Evolutionary conservation across 2,797 vertebrate species (phyloP).

Genomic region (Rhabdomys pumilio): DNA sequence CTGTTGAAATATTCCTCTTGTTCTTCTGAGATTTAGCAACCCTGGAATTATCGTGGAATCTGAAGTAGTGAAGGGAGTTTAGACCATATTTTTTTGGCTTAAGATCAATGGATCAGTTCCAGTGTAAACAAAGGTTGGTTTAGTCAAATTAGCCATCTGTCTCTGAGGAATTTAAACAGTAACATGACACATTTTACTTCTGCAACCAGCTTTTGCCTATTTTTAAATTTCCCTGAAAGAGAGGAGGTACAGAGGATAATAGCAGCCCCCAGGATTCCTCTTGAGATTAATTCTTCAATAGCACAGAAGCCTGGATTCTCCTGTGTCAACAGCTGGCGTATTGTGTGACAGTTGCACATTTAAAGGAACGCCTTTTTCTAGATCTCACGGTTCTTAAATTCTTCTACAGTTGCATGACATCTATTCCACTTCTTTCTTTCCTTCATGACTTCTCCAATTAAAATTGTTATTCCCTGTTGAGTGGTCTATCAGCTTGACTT

Average conservation of each 20-base stretch:
- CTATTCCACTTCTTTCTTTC: conserved; percentile 24
- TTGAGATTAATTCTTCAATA: conserved; percentile 1
- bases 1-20: conserved; percentile 6
- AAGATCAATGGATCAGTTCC: conserved; percentile 81
- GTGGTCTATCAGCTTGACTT: conserved; percentile 47
- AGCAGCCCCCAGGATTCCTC: conserved; percentile 38
- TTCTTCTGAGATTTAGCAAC: conserved; percentile 37
- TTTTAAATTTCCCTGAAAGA: conserved; percentile 64
- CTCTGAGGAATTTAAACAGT: conserved; percentile 74
- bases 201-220: conserved; percentile 71
- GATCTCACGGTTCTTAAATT: conserved; percentile 20
- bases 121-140: conserved; percentile 84
- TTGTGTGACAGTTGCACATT: not conserved
- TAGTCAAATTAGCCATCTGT: conserved; percentile 87
- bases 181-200: conserved; percentile 63
- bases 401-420: conserved; percentile 48
- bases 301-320: not conserved
- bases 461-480: conserved; percentile 8
- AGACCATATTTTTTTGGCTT: conserved; percentile 77
- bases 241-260: conserved; percentile 61
- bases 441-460: conserved; percentile 4
- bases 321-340: conserved; percentile 22
- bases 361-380: conserved; percentile 34
- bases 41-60: conserved; percentile 68
- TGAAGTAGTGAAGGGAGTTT: conserved; percentile 21